Evolutionary conservation across 2,888 invertebrate genomes (phyloP).

Genomic region (Bhutanitis thaidina): DNA sequence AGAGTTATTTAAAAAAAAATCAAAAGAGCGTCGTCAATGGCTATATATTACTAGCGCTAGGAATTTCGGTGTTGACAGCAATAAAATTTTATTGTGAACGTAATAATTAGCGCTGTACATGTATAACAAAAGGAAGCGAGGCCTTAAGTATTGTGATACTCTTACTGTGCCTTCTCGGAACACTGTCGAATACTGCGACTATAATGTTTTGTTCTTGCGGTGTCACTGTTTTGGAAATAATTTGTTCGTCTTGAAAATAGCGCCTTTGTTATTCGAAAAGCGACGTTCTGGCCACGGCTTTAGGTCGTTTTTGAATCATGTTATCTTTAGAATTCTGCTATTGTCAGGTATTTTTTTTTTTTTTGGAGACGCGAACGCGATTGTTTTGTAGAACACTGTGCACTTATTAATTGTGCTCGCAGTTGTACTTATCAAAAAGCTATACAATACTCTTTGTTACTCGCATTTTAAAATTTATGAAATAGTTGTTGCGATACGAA

Average conservation of each 20-base stretch:
- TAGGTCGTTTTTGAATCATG: neutral
- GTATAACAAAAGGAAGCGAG: slow-evolving; percentile 23
- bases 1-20: slow-evolving; percentile 5
- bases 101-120: slow-evolving; percentile 15
- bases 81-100: slow-evolving; percentile 17
- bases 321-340: neutral
- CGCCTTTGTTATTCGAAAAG: neutral
- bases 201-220: slow-evolving; percentile 48
- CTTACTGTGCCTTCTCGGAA: slow-evolving; percentile 47
- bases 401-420: slow-evolving; percentile 20
- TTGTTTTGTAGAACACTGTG: slow-evolving; percentile 16
- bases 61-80: slow-evolving; percentile 22
- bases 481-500: slow-evolving; percentile 14
- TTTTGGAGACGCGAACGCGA: slow-evolving; percentile 4
- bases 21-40: slow-evolving; percentile 2
- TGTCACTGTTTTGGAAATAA: slow-evolving; percentile 60
- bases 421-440: slow-evolving; percentile 21
- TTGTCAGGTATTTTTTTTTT: slow-evolving; percentile 18
- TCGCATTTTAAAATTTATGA: slow-evolving; percentile 12
- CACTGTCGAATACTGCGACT: slow-evolving; percentile 27
- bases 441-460: slow-evolving; percentile 9
- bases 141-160: slow-evolving; percentile 24
- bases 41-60: slow-evolving; percentile 14
- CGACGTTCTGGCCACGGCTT: neutral
- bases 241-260: slow-evolving; percentile 38